These are phyloP conservation scores for Dysdera silvatica DNA, from an alignment of 1,140 invertebrate species.

Conservation along the genomic window DNA sequence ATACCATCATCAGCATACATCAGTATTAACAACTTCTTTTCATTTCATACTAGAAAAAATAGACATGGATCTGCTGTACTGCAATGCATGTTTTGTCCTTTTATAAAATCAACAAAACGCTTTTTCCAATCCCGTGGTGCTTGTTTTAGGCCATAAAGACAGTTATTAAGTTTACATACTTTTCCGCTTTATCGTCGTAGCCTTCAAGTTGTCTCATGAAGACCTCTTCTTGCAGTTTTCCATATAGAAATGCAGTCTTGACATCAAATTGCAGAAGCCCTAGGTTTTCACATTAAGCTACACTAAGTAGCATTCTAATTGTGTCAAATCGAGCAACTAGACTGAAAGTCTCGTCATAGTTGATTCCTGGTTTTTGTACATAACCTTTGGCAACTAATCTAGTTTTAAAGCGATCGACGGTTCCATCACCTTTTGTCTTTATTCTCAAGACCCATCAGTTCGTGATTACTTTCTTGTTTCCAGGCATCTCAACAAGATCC, in stretches of 20 bases:
- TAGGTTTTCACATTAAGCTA: constrained; percentile 3
- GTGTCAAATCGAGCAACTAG: too few species aligned
- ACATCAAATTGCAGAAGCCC: constrained; percentile 33
- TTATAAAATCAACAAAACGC: constrained; percentile 2
- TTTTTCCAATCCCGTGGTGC: constrained; percentile 43
- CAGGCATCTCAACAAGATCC: too few species aligned
- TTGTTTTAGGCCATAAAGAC: constrained; percentile 46
- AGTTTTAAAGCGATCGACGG: too few species aligned
- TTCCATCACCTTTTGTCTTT: too few species aligned
- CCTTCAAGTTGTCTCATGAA: constrained; percentile 38
- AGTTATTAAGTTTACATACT: constrained; percentile 38
- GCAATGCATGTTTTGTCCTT: background rate
- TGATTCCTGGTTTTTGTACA: too few species aligned
- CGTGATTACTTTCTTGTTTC: too few species aligned
- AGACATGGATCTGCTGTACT: constrained; percentile 20
- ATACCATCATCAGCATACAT: constrained; percentile 50
- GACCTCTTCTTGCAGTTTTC: constrained; percentile 28
- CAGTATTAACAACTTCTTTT: constrained; percentile 35
- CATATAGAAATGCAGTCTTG: constrained; percentile 34
- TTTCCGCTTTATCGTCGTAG: constrained; percentile 33
- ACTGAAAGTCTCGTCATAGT: too few species aligned
- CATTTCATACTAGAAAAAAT: background rate
- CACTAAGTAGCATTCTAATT: too few species aligned
- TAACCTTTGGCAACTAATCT: too few species aligned
- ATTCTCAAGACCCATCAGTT: too few species aligned